Evolutionary conservation across 1,140 invertebrate genomes (phyloP).

Genomic region (Grapholita molesta): DNA sequence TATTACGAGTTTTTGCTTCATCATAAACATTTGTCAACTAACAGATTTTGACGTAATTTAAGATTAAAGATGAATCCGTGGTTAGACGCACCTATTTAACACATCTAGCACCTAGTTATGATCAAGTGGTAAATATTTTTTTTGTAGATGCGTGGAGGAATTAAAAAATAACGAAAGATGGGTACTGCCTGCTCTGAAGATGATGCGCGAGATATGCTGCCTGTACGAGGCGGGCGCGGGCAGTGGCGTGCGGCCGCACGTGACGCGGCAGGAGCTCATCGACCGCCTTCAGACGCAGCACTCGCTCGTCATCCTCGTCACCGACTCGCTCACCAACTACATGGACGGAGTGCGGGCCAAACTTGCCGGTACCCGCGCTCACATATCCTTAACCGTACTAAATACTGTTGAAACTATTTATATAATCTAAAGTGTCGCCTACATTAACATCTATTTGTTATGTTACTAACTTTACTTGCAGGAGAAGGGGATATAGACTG

Average conservation of each 20-base stretch:
- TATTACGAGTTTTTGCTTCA: not conserved
- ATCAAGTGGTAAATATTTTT: not conserved
- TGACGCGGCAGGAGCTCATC: constrained; percentile 87
- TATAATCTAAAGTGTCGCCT: too few species aligned
- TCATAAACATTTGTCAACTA: not conserved
- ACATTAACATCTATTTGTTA: too few species aligned
- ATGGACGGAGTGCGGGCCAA: constrained; percentile 90
- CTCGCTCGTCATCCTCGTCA: constrained; percentile 95
- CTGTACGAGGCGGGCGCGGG: constrained; percentile 91
- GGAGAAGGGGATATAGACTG: constrained; percentile 88
- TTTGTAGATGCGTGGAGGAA: constrained; percentile 91
- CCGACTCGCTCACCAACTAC: constrained; percentile 94
- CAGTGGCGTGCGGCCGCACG: constrained; percentile 77
- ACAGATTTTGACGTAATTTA: not conserved
- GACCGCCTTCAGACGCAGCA: constrained; percentile 95
- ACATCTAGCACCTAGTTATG: not conserved
- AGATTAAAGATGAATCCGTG: not conserved
- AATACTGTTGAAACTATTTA: too few species aligned
- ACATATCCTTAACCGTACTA: constrained; percentile 12
- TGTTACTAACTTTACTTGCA: constrained; percentile 26
- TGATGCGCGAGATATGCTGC: constrained; percentile 97
- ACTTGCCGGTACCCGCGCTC: constrained; percentile 42
- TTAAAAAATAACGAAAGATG: constrained; percentile 92
- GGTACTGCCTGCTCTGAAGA: constrained; percentile 96
- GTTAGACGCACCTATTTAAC: not conserved